These are phyloP conservation scores for Gnathonemus echidnorhynchus DNA, from an alignment of 2,113 vertebrate species.

Conservation along the genomic window DNA sequence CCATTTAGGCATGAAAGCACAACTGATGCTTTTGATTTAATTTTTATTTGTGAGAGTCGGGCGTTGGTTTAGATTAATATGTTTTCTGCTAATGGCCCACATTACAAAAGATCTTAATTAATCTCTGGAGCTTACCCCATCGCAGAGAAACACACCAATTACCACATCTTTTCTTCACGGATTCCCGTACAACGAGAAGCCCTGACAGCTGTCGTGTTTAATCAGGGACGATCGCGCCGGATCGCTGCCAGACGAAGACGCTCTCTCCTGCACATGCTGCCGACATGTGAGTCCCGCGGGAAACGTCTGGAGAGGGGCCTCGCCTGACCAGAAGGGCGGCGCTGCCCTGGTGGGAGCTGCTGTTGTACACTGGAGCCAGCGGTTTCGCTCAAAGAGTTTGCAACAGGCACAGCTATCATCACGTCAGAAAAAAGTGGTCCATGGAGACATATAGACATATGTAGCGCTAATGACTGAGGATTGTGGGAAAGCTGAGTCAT, in stretches of 20 bases:
- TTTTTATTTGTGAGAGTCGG: constrained; percentile 47
- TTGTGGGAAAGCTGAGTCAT: neutral
- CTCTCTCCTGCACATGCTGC: neutral
- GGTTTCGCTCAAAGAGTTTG: neutral
- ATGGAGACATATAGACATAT: neutral
- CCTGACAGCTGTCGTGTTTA: constrained; percentile 38
- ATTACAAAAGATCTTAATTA: constrained; percentile 78
- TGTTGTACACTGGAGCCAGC: neutral
- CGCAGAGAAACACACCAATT: constrained; percentile 68
- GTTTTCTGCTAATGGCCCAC: constrained; percentile 63
- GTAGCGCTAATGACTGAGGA: neutral
- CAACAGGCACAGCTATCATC: neutral
- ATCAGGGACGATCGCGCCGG: constrained; percentile 14
- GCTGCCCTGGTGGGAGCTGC: neutral
- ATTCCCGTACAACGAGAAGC: constrained; percentile 41
- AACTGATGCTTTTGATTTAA: constrained; percentile 42
- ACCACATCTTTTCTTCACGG: constrained; percentile 56
- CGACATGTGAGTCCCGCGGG: neutral
- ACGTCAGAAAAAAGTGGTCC: neutral
- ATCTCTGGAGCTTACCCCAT: constrained; percentile 64
- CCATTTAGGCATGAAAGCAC: constrained; percentile 28
- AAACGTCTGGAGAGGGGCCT: neutral
- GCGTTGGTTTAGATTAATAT: constrained; percentile 60
- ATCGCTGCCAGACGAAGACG: neutral
- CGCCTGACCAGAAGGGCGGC: neutral